These are phyloP conservation scores for Lithophane leautieri DNA, from an alignment of 2,888 invertebrate species.

Conservation along the genomic window DNA sequence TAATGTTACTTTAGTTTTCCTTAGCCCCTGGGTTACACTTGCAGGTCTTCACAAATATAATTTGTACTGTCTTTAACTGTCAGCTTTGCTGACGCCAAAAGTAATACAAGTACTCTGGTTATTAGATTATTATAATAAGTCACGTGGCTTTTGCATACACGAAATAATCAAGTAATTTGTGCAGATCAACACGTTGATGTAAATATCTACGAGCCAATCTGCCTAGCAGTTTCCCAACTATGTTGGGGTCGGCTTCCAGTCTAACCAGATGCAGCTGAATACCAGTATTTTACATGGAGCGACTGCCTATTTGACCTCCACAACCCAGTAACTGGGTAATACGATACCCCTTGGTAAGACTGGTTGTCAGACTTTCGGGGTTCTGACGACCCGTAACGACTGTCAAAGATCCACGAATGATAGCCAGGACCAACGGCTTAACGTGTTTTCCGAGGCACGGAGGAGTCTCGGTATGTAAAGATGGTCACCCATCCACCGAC, in stretches of 20 bases:
- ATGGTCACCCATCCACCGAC: too few relatives aligned
- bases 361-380: not conserved
- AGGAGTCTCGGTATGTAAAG: too few relatives aligned
- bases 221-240: too few relatives aligned
- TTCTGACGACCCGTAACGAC: not conserved
- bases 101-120: not conserved
- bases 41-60: slow-evolving; percentile 27
- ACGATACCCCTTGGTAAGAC: too few relatives aligned
- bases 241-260: too few relatives aligned
- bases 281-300: too few relatives aligned
- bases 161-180: slow-evolving; percentile 11
- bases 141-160: not conserved
- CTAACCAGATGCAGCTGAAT: too few relatives aligned
- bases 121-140: not conserved
- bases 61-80: not conserved
- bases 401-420: not conserved
- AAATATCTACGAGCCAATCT: not conserved
- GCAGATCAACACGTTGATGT: not conserved
- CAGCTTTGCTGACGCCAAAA: slow-evolving; percentile 6
- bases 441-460: not conserved
- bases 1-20: slow-evolving; percentile 21
- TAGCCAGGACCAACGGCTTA: not conserved
- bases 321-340: too few relatives aligned
- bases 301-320: too few relatives aligned
- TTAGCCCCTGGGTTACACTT: slow-evolving; percentile 10